phyloP scores from a whole-genome alignment of 2,888 invertebrate genomes.

The Graphium colonna region DNA sequence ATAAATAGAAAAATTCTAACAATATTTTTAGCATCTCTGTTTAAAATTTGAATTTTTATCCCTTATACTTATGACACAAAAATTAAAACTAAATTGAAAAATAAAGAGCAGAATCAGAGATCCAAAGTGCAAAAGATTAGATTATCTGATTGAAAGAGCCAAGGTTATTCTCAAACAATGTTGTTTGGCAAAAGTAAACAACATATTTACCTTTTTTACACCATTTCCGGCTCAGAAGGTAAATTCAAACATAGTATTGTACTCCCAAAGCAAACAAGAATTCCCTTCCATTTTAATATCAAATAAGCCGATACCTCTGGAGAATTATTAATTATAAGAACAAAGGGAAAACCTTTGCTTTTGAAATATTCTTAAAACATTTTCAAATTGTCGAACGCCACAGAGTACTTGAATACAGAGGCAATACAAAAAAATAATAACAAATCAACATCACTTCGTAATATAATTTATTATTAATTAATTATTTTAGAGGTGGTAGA shows the following conservation, averaged over 20 bases:
- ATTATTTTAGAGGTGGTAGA: too few species aligned
- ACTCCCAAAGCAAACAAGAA: conserved; percentile 7
- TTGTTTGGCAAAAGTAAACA: neutral
- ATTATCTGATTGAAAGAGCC: too few species aligned
- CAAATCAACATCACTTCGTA: too few species aligned
- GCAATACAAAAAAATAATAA: neutral
- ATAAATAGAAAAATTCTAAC: too few species aligned
- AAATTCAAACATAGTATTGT: neutral
- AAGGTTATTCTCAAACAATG: too few species aligned
- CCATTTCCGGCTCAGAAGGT: neutral
- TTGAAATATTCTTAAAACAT: conserved; percentile 19
- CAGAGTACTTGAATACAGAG: conserved; percentile 5
- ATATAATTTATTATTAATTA: too few species aligned
- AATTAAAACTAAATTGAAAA: too few species aligned
- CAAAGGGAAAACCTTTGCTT: conserved; percentile 11
- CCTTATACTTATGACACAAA: too few species aligned
- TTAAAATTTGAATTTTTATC: too few species aligned
- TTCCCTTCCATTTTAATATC: conserved; percentile 10
- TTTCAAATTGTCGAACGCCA: conserved; percentile 10
- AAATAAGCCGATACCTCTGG: conserved; percentile 12
- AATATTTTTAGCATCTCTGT: too few species aligned
- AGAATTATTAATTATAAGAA: conserved; percentile 22
- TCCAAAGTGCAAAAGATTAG: too few species aligned
- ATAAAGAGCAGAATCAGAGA: too few species aligned
- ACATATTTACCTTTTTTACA: neutral